Conservation (phyloP, 2,888 invertebrate genomes). For the Tetrapedia diversipes region DNA sequence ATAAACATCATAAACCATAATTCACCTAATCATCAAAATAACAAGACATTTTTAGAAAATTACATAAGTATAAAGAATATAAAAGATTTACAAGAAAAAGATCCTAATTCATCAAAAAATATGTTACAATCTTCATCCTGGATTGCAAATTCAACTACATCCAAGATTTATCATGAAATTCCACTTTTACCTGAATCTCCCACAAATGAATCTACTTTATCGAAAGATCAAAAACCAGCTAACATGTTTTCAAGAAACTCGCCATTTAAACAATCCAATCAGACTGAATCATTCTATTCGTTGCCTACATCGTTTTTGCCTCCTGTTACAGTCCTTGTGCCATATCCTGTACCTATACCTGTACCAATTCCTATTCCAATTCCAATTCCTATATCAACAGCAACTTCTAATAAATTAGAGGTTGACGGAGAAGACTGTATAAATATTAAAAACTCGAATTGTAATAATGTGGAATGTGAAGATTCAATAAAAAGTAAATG, state of each 20-base stretch:
- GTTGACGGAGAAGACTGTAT: neutral
- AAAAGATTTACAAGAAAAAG: conserved; percentile 20
- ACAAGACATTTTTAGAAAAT: neutral
- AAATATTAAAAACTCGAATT: conserved; percentile 5
- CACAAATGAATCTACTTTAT: conserved; percentile 9
- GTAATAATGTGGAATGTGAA: conserved; percentile 1
- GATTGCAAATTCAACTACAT: neutral
- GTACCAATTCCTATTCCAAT: conserved; percentile 50
- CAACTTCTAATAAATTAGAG: conserved; percentile 29
- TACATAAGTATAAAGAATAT: conserved; percentile 31
- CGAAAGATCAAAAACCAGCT: conserved; percentile 8
- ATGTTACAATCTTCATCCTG: conserved; percentile 15
- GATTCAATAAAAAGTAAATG: conserved; percentile 5
- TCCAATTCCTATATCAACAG: conserved; percentile 37
- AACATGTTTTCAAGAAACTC: neutral
- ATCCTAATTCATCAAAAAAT: conserved; percentile 8
- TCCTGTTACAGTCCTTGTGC: conserved; percentile 40
- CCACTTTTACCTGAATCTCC: conserved; percentile 8
- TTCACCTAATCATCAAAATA: neutral
- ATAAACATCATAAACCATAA: conserved; percentile 6
- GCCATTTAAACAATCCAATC: neutral
- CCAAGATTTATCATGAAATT: neutral
- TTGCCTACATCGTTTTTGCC: conserved; percentile 19
- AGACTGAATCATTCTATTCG: conserved; percentile 8
- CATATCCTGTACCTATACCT: conserved; percentile 46